Conservation (phyloP, 1,140 invertebrate species). For the Pogonomyrmex californicus region DNA sequence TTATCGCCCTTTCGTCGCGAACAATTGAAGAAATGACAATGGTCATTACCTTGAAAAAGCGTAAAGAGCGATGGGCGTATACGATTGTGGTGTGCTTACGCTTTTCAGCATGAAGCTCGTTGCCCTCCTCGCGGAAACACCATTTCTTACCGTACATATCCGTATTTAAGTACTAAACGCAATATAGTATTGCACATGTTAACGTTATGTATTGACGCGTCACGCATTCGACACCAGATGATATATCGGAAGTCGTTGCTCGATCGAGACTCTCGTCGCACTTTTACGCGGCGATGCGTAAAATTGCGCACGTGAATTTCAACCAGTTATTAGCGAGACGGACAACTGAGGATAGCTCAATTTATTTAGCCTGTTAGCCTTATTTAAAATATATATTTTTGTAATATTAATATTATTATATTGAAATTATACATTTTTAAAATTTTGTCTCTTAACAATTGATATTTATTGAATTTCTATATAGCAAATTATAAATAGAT, state of each 20-base stretch:
- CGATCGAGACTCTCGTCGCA: slow-evolving; percentile 33
- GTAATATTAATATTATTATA: not conserved
- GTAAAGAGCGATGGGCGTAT: slow-evolving; percentile 66
- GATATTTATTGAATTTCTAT: not conserved
- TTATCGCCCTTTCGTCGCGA: slow-evolving; percentile 69
- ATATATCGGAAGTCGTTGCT: slow-evolving; percentile 42
- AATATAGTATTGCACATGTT: slow-evolving; percentile 64
- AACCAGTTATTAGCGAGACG: slow-evolving; percentile 5
- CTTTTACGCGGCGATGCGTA: slow-evolving; percentile 48
- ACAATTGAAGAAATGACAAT: slow-evolving; percentile 67
- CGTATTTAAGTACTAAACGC: slow-evolving; percentile 56
- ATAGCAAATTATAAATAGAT: not conserved
- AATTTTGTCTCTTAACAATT: not conserved
- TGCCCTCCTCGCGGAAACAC: slow-evolving; percentile 36
- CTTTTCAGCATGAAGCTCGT: slow-evolving; percentile 63
- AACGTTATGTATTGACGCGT: slow-evolving; percentile 35
- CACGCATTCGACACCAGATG: slow-evolving; percentile 61
- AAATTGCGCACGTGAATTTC: slow-evolving; percentile 41
- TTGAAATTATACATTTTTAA: not conserved
- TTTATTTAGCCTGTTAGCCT: not conserved
- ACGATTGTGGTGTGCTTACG: slow-evolving; percentile 71
- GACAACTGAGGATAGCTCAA: not conserved
- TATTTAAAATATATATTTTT: slow-evolving; percentile 2
- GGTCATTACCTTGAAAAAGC: slow-evolving; percentile 72
- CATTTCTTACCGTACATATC: slow-evolving; percentile 48